phyloP scores from a whole-genome alignment of 37 sponge, comb jelly and placozoan species.

The Ephydatia muelleri region DNA sequence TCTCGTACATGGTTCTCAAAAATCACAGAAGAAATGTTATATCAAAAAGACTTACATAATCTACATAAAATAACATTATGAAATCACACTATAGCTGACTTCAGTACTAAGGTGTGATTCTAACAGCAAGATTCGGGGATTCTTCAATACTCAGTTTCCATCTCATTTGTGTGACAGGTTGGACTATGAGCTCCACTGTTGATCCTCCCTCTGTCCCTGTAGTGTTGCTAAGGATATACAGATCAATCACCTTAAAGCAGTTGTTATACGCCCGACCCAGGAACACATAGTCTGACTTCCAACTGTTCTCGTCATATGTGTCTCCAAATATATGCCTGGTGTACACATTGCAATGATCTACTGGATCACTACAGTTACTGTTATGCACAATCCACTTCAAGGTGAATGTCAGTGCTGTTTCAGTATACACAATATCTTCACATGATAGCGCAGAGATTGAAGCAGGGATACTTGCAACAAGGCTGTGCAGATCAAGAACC shows the following conservation, averaged over 20 bases:
- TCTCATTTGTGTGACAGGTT: constrained; percentile 36
- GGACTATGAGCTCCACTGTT: constrained; percentile 31
- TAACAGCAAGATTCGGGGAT: constrained; percentile 6
- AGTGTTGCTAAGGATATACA: constrained; percentile 15
- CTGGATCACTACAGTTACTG: constrained; percentile 35
- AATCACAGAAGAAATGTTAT: no score
- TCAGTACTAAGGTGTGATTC: background rate
- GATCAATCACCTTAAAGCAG: constrained; percentile 12
- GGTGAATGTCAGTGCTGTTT: constrained; percentile 7
- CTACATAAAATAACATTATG: no score
- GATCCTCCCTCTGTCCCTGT: background rate
- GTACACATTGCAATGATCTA: constrained; percentile 71
- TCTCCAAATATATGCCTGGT: background rate
- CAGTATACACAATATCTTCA: constrained; percentile 12
- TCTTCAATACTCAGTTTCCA: constrained; percentile 18
- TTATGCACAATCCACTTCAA: constrained; percentile 33
- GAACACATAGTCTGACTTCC: constrained; percentile 38
- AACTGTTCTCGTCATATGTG: background rate
- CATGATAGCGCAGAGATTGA: constrained; percentile 30
- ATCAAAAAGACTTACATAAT: no score
- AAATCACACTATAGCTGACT: no score
- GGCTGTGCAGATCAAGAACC: constrained; percentile 38
- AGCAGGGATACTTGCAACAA: constrained; percentile 13
- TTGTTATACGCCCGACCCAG: constrained; percentile 29
- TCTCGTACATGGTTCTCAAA: no score